Conservation (phyloP, 1,140 invertebrate genomes). For the Chymomyza costata region DNA sequence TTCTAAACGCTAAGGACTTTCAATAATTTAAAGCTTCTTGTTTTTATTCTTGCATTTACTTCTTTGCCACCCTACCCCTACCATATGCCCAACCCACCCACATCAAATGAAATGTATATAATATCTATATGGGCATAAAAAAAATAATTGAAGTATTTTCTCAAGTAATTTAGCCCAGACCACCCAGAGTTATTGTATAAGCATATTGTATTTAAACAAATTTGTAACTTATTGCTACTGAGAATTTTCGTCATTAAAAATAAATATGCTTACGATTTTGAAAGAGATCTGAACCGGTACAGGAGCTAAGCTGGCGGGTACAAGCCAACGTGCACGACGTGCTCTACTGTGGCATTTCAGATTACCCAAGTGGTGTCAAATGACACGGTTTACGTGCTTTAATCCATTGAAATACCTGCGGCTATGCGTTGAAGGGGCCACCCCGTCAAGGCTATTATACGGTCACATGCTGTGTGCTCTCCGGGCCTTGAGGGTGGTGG, state of each 20-base stretch:
- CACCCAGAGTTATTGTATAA: too few species aligned
- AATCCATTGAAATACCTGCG: slow-evolving; percentile 71
- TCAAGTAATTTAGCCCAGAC: too few species aligned
- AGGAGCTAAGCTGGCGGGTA: too few species aligned
- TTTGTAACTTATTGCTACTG: slow-evolving; percentile 44
- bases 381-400: slow-evolving; percentile 68
- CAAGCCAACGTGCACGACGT: slow-evolving; percentile 4
- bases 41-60: too few species aligned
- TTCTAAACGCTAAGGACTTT: too few species aligned
- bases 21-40: too few species aligned
- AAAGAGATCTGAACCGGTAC: not conserved
- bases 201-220: slow-evolving; percentile 36
- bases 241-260: slow-evolving; percentile 63
- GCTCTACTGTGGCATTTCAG: slow-evolving; percentile 55
- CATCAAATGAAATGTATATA: too few species aligned
- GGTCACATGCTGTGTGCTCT: slow-evolving; percentile 55
- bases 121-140: too few species aligned
- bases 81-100: too few species aligned
- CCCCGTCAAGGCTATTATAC: slow-evolving; percentile 59
- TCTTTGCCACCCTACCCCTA: too few species aligned
- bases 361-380: slow-evolving; percentile 69
- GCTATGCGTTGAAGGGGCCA: slow-evolving; percentile 46
- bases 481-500: slow-evolving; percentile 14
- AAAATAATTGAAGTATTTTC: too few species aligned
- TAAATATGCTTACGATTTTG: slow-evolving; percentile 58